Evolutionary conservation across 2,113 vertebrate genomes (phyloP), one percentile per base, ranked within the genome.

Genomic region (Thryonomys swinderianus): DNA sequence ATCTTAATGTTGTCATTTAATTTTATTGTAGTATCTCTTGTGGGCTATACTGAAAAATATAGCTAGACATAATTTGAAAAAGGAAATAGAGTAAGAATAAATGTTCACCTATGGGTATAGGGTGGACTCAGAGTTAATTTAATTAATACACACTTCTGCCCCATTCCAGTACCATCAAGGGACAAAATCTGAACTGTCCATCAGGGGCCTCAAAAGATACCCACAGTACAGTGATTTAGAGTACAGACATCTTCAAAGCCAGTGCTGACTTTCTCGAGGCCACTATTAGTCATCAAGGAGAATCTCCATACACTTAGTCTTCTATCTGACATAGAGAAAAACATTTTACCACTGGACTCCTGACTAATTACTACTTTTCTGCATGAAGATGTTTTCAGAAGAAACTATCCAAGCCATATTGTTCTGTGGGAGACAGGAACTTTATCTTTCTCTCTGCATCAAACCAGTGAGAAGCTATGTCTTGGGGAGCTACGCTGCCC

Each of bases 1-100:
- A 78, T 85, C 90, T 85, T 93, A 93, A 96, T 90, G 73, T 85
- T 96, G 91, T 95, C 92, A 96, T 96, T 95, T 97, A 96, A 95
- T 96, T 97, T 96, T 90, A 96, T 88, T 92, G 18, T 79, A 61
- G 42, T 69, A 85, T 95, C 95, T 97, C 96, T 87, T 34, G 92
- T 96, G 92, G 81, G 53, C 78, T 82, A 79, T 94, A 79, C 32
- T 84, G 23, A 45, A 90, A 96, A 95, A 93, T 74, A 93, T 79
- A 59, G 66, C 69, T 91, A 96, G 64, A 90, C 55, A 62, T 85
- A 92, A 95, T 96, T 78, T 95, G 48, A 51, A 96, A 93, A 57
- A 51, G 85, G 83, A 94, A 90, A 59, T 61, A 88, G 37, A 85
- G 88, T 51, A 48, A 40, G 40, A 87, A 78, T 85, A 59, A 93